A percentile compares a stretch with the other conserved stretches of the same genome.
Conservation (phyloP, 2,113 vertebrate genomes). For the Paracanthobrama guichenoti region DNA sequence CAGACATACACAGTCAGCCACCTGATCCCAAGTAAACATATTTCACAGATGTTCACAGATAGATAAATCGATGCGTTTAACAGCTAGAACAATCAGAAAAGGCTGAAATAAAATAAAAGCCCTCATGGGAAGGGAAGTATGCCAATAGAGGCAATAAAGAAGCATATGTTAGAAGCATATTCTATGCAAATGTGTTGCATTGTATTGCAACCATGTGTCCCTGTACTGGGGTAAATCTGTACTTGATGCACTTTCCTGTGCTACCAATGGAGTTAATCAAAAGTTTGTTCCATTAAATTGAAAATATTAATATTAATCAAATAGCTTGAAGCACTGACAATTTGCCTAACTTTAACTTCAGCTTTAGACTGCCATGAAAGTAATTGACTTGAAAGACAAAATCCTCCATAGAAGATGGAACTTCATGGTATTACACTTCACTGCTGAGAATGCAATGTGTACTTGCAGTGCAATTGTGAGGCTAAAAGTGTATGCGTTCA, state of each 20-base stretch:
- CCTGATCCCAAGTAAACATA: slow-evolving; percentile 70
- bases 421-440: not conserved
- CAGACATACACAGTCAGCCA: slow-evolving; percentile 95
- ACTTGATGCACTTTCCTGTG: not conserved
- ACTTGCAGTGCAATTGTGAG: not conserved
- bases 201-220: not conserved
- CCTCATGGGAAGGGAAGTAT: not conserved
- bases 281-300: too few species aligned
- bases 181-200: not conserved
- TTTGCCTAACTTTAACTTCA: not conserved
- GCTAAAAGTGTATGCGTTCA: not conserved
- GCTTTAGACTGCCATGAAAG: not conserved
- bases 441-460: not conserved
- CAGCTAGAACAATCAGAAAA: not conserved
- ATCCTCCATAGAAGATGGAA: not conserved
- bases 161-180: not conserved
- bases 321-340: too few species aligned
- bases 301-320: too few species aligned
- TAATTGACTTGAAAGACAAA: not conserved
- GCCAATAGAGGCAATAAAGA: not conserved
- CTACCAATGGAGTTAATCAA: not conserved
- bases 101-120: not conserved
- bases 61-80: not conserved
- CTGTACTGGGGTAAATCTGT: not conserved
- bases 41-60: not conserved